phyloP scores from a whole-genome alignment of 1,140 invertebrate genomes.

The Rhopalosiphum padi region DNA sequence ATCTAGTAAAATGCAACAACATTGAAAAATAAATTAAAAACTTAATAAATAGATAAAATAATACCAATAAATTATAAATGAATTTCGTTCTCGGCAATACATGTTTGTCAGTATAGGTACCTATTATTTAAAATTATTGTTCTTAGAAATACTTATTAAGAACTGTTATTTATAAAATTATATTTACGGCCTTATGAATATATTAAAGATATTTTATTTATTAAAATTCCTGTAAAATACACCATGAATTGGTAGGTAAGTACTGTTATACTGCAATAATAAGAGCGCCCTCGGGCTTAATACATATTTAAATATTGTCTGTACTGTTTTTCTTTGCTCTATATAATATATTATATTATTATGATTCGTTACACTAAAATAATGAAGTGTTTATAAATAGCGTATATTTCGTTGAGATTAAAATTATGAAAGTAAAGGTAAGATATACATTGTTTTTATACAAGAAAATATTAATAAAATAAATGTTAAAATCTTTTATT shows the following conservation, averaged over 20 bases:
- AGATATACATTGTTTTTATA: constrained; percentile 1
- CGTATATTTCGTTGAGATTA: neutral
- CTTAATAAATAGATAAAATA: neutral
- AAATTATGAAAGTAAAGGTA: neutral
- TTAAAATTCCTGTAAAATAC: neutral
- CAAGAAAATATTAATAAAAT: neutral
- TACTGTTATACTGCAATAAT: neutral
- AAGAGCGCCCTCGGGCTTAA: neutral
- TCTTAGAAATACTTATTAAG: constrained; percentile 5
- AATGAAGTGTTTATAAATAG: neutral
- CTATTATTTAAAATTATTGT: neutral
- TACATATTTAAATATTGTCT: neutral
- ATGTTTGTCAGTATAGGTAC: neutral
- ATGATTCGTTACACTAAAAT: neutral
- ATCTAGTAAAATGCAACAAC: neutral
- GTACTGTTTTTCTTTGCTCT: neutral
- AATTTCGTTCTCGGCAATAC: neutral
- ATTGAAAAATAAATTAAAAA: neutral
- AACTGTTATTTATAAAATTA: neutral
- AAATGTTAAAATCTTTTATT: neutral
- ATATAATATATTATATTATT: neutral
- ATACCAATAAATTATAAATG: neutral
- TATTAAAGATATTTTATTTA: neutral
- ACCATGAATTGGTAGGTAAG: neutral
- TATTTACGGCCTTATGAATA: neutral